Base-by-base conservation (phyloP, 2,888 invertebrate genomes). In the Perithous albicinctus region DNA sequence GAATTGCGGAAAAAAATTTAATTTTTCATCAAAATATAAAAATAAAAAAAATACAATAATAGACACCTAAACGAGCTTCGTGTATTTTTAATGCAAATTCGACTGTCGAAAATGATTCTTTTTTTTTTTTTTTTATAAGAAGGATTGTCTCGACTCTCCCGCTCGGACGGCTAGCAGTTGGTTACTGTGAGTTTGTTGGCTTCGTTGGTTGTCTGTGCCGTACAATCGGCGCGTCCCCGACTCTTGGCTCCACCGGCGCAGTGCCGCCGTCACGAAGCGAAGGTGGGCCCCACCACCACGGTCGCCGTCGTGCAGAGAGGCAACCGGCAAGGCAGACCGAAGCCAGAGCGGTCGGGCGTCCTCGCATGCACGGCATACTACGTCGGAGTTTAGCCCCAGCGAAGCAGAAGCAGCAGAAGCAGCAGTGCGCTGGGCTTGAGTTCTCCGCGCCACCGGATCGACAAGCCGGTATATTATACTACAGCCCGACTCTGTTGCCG, bases 131-230 rank as follows among this genome's bases (percentile, higher is more conserved):
- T 51, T n/a, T 32, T 26, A 1, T 18, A 18, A 29, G 29, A 29
- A 5, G 41, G 0, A 15, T 10, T 29, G 10, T 59, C 18, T n/a
- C n/a, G n/a, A n/a, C n/a, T n/a, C 51, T 75, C 41, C 59, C 59
- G 66, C 69, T 67, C 73, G 69, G 59, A 69, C 82, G 83, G 80
- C 82, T 83, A 77, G 80, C 89, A 85, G 87, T 88, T 88, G 87
- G 87, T 86, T 84, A 92, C 91, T 92, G 89, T 85, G 91, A 91
- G 92, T 92, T 92, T 91, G 92, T 91, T 92, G 92, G 92, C 92
- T 92, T 92, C 90, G 89, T 87, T n/a, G 76, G 88, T 87, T 87
- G 86, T 88, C 88, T 87, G 67, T 66, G 51, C 76, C 66, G 75
- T 77, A 82, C 73, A 82, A 84, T 86, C 89, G 88, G 87, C 85